Conservation (phyloP, 2,797 vertebrate genomes). For the Falco columbarius region DNA sequence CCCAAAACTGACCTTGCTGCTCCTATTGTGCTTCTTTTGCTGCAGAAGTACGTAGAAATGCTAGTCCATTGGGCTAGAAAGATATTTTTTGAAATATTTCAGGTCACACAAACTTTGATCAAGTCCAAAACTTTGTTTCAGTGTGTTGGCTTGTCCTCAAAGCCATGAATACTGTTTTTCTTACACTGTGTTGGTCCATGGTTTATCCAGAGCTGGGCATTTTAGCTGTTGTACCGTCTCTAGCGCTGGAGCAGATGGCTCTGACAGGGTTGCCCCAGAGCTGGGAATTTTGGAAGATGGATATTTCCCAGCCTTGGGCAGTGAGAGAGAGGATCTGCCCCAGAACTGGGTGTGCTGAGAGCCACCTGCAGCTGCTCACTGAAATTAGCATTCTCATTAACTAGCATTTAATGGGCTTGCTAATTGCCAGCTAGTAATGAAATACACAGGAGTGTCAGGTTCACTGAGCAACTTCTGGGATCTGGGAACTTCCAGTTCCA, state of each 20-base stretch:
- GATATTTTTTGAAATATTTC: background rate
- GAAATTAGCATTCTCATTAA: constrained; percentile 42
- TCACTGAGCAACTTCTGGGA: background rate
- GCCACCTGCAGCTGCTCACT: constrained; percentile 30
- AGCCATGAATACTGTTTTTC: background rate
- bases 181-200: rapidly evolving
- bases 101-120: background rate
- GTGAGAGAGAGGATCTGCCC: background rate
- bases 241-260: background rate
- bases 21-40: background rate
- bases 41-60: background rate
- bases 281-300: background rate
- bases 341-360: background rate
- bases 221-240: background rate
- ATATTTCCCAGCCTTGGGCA: background rate
- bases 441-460: background rate
- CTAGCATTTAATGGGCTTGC: background rate
- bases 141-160: background rate
- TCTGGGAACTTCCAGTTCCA: background rate
- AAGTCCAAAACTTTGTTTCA: background rate
- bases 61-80: background rate
- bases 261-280: background rate
- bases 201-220: background rate
- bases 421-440: constrained; percentile 12
- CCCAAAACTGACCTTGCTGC: background rate